Evolutionary conservation across 2,888 invertebrate species (phyloP).

Genomic region (Pseudoips prasinana): DNA sequence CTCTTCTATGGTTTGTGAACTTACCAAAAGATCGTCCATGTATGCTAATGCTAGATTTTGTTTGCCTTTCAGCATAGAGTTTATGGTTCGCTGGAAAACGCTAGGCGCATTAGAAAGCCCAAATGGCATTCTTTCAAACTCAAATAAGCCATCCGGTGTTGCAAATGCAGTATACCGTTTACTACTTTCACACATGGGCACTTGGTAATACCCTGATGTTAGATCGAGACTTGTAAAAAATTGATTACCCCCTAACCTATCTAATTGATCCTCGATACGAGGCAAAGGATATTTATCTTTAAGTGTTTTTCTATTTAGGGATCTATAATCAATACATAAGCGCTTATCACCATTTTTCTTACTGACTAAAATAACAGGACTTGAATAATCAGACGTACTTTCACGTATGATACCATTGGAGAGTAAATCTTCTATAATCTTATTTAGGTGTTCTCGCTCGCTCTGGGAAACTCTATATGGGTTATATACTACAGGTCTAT

Average conservation of each 20-base stretch:
- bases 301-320: conserved; percentile 17
- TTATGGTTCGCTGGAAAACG: conserved; percentile 8
- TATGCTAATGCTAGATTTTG: conserved; percentile 1
- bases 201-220: no score
- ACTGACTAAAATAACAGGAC: conserved; percentile 13
- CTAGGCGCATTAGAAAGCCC: conserved; percentile 19
- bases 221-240: neutral
- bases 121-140: conserved; percentile 18
- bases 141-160: conserved; percentile 17
- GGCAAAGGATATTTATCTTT: conserved; percentile 17
- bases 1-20: neutral
- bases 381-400: neutral
- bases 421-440: no score
- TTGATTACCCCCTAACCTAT: neutral
- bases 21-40: neutral
- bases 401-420: conserved; percentile 1
- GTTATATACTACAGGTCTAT: conserved; percentile 3
- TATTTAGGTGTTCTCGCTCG: no score
- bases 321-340: conserved; percentile 20
- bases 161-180: neutral
- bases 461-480: conserved; percentile 1
- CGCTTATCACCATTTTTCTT: conserved; percentile 24
- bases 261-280: conserved; percentile 12
- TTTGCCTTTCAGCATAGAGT: neutral
- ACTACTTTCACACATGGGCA: neutral